Base-by-base conservation (phyloP, 2,888 invertebrate genomes). In the Coenonympha arcania region DNA sequence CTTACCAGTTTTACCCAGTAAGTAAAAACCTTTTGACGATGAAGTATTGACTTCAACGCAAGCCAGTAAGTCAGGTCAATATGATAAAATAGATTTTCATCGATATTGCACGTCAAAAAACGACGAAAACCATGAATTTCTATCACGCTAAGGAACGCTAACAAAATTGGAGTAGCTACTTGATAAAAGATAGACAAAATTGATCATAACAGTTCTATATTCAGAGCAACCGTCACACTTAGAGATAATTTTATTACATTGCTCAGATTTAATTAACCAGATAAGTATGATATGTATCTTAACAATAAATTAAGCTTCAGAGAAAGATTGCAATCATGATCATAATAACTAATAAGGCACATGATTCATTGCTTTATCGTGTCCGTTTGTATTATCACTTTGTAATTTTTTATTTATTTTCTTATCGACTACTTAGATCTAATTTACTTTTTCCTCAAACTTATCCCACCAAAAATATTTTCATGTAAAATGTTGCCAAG, bases 231-330 rank as follows among this genome's bases (percentile, higher is more conserved):
- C 9, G 39, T 24, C 15, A 9, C 15, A 9, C 8, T 24, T 9
- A 4, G 3, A 24, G 39, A 39, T 39, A 24, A 39, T 39, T 15
- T 24, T 39, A 39, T 9, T 39, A 9, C 16, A 39, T 15, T 8
- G 39, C 9, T 9, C 4, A 22, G 39, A 39, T 39, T 39, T 39
- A 39, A 39, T 39, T 39, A 39, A 24, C 15, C 5, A 22, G 24
- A 39, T 39, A 37, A 13, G 9, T 13, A 3, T 9, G 39, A 39
- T 24, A 24, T 15, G 11, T 15, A 39, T 39, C 39, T 22, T 4
- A 24, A 39, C 39, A 16, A 37, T 37, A 15, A 39, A 39, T 37
- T 24, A 39, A 39, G 9, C 22, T 39, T 24, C 39, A 24, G 13
- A 6, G 8, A 6, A 4, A 22, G 39, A 39, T 39, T 24, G 15